Base-by-base conservation (phyloP, 2,113 vertebrate species). In the Mohoua ochrocephala region DNA sequence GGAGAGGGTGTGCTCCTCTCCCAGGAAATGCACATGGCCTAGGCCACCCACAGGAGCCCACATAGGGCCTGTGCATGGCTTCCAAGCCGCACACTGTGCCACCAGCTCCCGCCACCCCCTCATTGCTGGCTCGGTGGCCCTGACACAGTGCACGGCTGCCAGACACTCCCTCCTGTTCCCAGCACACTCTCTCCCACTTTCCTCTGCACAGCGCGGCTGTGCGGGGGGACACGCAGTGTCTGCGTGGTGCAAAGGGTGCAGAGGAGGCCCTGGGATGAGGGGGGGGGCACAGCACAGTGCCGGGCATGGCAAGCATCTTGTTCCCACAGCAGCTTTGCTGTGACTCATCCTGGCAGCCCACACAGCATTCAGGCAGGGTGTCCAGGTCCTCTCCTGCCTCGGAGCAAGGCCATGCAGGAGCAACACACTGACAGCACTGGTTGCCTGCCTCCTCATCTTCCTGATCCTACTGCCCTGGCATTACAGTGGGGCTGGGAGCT, bases 281-380 rank as follows among this genome's bases (percentile, higher is more conserved):
- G 15, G 44, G 0, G 45, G 39, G 18, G 23, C 52, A 71, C 6
- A 9, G 39, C 0, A 0, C 23, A 52, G 52, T 63, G 37, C 47
- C 0, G 2, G 60, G 71, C 79, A 77, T 2, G 0, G 73, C 0
- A 9, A 95, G 60, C 27, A 47, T 76, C 68, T 76, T 54, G 18
- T 27, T 93, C 64, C 50, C 1, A 12, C 54, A 76, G 70, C 61
- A 70, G 70, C 28, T 73, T 68, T 42, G 31, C 78, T 61, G 57
- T 93, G 92, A 97, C 60, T 96, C 95, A 95, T 84, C 45, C 73
- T 37, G 45, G 15, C 82, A 93, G 31, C 87, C 82, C 61, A 94
- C 85, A 5, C 76, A 91, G 88, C 59, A 50, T 45, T 64, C 10
- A 9, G 56, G 45, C 54, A 70, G 33, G 24, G 52, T 56, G 86